phyloP scores from a whole-genome alignment of 2,113 vertebrate genomes.

The Parus major region DNA sequence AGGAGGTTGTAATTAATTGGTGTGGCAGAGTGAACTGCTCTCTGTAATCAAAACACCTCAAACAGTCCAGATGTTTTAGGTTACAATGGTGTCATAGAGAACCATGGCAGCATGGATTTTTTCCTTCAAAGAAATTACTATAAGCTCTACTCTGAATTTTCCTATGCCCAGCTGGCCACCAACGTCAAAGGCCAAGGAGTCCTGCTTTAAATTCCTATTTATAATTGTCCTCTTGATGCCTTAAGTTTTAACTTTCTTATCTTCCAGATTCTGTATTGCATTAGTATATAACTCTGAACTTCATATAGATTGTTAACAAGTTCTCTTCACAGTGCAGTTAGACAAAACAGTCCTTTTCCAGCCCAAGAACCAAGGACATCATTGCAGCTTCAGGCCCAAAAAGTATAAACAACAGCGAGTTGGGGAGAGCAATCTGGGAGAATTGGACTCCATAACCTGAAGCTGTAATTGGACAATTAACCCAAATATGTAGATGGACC shows the following conservation, averaged over 20 bases:
- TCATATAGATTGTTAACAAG: neutral
- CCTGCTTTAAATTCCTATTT: neutral
- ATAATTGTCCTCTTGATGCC: neutral
- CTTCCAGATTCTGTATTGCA: neutral
- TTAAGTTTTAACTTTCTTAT: neutral
- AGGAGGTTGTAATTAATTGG: neutral
- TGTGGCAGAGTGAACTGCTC: neutral
- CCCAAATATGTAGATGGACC: neutral
- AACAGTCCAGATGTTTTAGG: neutral
- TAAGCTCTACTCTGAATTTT: neutral
- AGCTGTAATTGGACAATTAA: neutral
- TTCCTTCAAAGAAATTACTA: neutral
- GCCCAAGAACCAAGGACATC: neutral
- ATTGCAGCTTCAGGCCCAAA: neutral
- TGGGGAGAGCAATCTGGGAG: neutral
- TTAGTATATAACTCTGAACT: neutral
- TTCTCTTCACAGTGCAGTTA: neutral
- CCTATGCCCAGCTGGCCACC: neutral
- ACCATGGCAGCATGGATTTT: neutral
- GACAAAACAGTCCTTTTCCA: neutral
- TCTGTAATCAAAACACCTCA: neutral
- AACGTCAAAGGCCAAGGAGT: neutral
- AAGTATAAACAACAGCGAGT: neutral
- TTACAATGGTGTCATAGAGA: neutral
- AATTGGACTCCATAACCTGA: neutral